Base-by-base conservation (phyloP, 2,888 invertebrate species). In the Pristionchus exspectatus region DNA sequence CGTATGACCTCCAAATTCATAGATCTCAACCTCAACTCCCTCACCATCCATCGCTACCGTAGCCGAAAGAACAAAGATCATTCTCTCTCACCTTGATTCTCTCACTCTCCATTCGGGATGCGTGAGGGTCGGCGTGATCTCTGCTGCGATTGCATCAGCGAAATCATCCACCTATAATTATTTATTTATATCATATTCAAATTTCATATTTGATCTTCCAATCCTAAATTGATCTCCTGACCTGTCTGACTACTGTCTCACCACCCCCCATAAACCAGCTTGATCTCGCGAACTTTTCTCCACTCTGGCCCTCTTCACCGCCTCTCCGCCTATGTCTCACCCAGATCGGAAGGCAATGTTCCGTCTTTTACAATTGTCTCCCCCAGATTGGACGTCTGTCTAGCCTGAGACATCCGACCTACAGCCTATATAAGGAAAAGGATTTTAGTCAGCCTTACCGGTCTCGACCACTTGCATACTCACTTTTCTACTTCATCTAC, bases 81-180 rank as follows among this genome's bases (percentile, higher is more conserved):
- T 16, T 50, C 44, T 5, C 5, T 9, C 81, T 81, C 63, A 96
- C 95, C 95, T 97, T 24, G 98, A 98, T 95, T 98, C 97, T 89
- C 98, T 96, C 2, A 98, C 97, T 84, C 98, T 96, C 97, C 98
- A 98, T 95, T 98, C 97, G 90, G 96, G 96, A 44, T 97, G 97
- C 0, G 97, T 98, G 90, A 98, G 95, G 96, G 98, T 97, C 63
- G 96, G 96, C 9, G 97, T 96, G 38, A 98, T 95, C 95, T 98
- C 98, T 44, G 96, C 96, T 89, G 98, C 95, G 91, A 98, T 98
- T 95, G 97, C 97, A 93, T 97, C 96, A 94, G 97, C 97, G 95
- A 97, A 97, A 94, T 97, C 96, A 93, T 97, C 97, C 59, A 97
- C 96, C 97, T 97, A 94, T 85, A 50, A 81, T 50, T 44, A 9